Evolutionary conservation across 1,140 invertebrate genomes (phyloP), one percentile per base, ranked within the genome.

Genomic region (Galendromus occidentalis): DNA sequence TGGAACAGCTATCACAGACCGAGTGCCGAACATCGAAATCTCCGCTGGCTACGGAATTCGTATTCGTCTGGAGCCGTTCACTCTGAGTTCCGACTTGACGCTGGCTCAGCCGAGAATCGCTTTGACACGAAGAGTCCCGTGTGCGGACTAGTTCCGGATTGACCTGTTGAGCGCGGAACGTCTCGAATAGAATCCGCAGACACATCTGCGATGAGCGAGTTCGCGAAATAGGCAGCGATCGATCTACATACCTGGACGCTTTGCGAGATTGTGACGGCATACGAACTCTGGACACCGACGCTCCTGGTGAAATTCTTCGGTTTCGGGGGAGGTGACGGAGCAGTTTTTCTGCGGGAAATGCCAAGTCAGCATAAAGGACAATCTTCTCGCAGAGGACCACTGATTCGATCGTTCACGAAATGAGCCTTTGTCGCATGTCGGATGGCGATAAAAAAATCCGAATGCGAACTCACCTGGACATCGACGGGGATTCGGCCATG

Each of bases 21-120:
- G 51, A 25, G 51, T 59, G 51, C 14, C 51, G 51, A 17, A 59
- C 51, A 59, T 59, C 51, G 22, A 20, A 59, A 22, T 59, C 51
- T 25, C 51, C 51, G 20, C 51, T 59, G 4, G 51, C 51, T 17
- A 59, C 51, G 1, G 51, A 59, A 9, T 59, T 59, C 17, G 51
- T 59, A 4, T 59, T 33, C 25, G 14, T 59, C 9, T 59, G 25
- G 33, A 33, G 25, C 2, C 51, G 14, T 14, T 14, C 25, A 22
- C 25, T 59, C 51, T 59, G 51, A 17, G 51, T 59, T 1, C 51
- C 51, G 6, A 29, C 25, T 12, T 25, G 25, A 17, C 51, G 51
- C 33, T 59, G 51, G 14, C 1, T 29, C 4, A 33, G 25, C 2
- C 51, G 51, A 17, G 25, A 59, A 59, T 59, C 51, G 51, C 51